Evolutionary conservation across 1,140 invertebrate species (phyloP).

Genomic region (Wiebesia pumilae): DNA sequence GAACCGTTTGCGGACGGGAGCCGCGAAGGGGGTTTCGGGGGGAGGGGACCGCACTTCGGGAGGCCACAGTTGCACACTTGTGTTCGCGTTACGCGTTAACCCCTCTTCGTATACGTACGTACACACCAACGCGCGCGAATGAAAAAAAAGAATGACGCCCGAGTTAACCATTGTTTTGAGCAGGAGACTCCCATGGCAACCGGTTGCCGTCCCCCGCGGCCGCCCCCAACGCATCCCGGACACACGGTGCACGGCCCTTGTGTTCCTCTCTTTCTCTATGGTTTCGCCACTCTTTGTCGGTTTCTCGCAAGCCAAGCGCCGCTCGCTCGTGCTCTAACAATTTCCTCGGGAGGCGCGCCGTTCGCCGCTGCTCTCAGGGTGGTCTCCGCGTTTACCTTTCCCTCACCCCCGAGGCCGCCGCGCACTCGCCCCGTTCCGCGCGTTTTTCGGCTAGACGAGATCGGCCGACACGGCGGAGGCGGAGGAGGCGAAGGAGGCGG

Average conservation of each 20-base stretch:
- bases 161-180: conserved; percentile 52
- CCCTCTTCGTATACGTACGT: not conserved
- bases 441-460: not conserved
- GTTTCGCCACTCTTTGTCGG: conserved; percentile 21
- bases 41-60: no score
- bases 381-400: conserved; percentile 32
- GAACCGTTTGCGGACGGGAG: not conserved
- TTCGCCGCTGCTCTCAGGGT: conserved; percentile 27
- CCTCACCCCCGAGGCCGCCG: not conserved
- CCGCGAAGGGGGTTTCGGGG: no score
- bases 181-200: conserved; percentile 47
- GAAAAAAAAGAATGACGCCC: not conserved
- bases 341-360: conserved; percentile 42
- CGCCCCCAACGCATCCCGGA: conserved; percentile 25
- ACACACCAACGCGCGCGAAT: not conserved
- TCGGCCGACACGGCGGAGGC: no score
- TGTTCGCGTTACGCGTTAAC: conserved; percentile 5
- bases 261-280: not conserved
- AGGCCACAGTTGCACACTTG: no score
- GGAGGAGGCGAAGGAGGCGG: not conserved
- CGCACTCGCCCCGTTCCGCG: not conserved
- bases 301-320: conserved; percentile 10
- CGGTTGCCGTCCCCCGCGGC: conserved; percentile 24
- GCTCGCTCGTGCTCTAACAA: conserved; percentile 26
- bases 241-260: conserved; percentile 20